Base-by-base conservation (phyloP, 2,797 vertebrate species). In the Geotrypetes seraphini region DNA sequence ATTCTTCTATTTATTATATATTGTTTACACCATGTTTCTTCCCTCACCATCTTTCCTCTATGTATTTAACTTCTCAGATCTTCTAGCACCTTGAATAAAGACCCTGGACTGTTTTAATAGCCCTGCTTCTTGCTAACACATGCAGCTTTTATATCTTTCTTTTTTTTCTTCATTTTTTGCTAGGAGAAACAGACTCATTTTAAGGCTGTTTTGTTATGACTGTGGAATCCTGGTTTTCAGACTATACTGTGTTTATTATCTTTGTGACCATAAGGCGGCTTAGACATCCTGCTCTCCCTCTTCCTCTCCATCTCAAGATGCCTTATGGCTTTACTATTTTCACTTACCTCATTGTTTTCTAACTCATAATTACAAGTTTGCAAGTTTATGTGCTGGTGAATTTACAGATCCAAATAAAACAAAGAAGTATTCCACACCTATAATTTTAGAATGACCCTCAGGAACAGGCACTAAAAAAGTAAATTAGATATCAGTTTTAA, bases 261-360 rank as follows among this genome's bases (percentile, higher is more conserved):
- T 16, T 18, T 4, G 12, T 10, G 10, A 13, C 28, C 23, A 12
- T 8, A 11, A 13, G 8, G 24, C 20, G 17, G 43, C 20, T 44
- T 37, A 36, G n/a, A 47, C 43, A 47, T 49, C 38, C 33, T 41
- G 31, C 39, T 33, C 17, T 31, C 19, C 32, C 25, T 29, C n/a
- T n/a, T 35, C 43, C 21, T 34, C 33, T 15, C 31, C 32, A 46
- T 35, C 12, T 16, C 36, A 12, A 12, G n/a, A 46, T 17, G 27
- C 40, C 28, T 15, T 39, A 16, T 44, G 40, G 41, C 38, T 53
- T 20, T 31, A 16, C 16, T 15, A 47, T 51, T 42, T 51, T 32
- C 33, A 47, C 26, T 50, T 26, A 19, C 16, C 48, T 53, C 33
- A 36, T 17, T 40, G 30, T 44, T 15, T 43, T 48, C 31, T 38